phyloP scores from a whole-genome alignment of 1,140 invertebrate genomes.

The Brachionus koreanus region DNA sequence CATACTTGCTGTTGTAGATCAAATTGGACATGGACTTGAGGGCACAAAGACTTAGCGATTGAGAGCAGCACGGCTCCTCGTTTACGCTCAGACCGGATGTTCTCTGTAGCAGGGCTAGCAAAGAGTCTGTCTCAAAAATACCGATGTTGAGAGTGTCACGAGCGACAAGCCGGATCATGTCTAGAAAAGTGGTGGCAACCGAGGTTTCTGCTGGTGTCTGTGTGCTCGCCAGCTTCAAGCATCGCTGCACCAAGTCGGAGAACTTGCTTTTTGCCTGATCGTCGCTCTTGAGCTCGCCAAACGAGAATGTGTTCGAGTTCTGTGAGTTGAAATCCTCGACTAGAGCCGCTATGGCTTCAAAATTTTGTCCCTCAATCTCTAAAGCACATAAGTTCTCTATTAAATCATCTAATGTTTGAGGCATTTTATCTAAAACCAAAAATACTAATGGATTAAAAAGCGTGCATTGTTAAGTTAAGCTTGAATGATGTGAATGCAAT shows the following conservation, averaged over 20 bases:
- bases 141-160: neutral
- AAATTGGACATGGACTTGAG: constrained; percentile 42
- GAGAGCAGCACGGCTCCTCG: neutral
- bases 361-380: neutral
- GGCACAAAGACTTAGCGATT: neutral
- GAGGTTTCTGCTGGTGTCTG: neutral
- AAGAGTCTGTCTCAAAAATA: neutral
- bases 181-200: neutral
- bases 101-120: neutral
- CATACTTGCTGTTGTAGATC: constrained; percentile 31
- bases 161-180: neutral
- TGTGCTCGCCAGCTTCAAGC: neutral
- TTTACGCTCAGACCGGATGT: neutral
- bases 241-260: neutral
- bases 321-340: neutral
- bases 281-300: neutral
- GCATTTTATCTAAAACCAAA: neutral
- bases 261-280: neutral
- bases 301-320: neutral
- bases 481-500: neutral
- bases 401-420: neutral
- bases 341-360: neutral
- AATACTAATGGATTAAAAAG: neutral
- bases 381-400: neutral
- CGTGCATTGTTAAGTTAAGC: neutral